phyloP scores from a whole-genome alignment of 2,797 vertebrate genomes.

The Danionella dracula region DNA sequence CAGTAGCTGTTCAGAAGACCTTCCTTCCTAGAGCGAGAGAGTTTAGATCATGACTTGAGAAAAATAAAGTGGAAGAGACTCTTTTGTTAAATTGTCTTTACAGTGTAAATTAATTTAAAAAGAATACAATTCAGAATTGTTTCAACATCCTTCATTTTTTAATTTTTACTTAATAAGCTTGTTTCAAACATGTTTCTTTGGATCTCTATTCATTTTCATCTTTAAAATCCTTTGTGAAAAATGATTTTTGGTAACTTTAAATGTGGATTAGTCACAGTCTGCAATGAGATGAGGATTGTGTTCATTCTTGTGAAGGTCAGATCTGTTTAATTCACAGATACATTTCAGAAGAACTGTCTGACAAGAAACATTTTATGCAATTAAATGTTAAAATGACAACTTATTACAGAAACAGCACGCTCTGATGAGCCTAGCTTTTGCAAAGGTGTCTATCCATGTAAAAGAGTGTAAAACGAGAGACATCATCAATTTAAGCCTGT shows the following conservation, averaged over 20 bases:
- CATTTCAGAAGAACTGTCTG: neutral
- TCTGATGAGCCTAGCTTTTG: neutral
- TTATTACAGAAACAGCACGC: neutral
- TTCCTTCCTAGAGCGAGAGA: too few relatives aligned
- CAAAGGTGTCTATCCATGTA: neutral
- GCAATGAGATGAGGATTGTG: neutral
- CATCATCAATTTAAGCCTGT: neutral
- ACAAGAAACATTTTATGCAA: neutral
- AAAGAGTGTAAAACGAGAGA: neutral
- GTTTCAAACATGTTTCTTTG: too few relatives aligned
- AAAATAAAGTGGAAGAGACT: too few relatives aligned
- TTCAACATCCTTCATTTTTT: too few relatives aligned
- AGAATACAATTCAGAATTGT: too few relatives aligned
- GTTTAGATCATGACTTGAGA: too few relatives aligned
- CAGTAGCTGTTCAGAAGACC: neutral
- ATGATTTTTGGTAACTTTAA: neutral
- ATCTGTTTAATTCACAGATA: neutral
- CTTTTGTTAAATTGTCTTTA: too few relatives aligned
- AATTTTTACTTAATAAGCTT: too few relatives aligned
- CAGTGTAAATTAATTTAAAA: too few relatives aligned
- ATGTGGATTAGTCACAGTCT: neutral
- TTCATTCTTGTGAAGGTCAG: neutral
- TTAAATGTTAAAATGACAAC: conserved; percentile 1
- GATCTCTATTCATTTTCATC: neutral
- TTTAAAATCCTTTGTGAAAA: neutral